Conservation (phyloP, 2,888 invertebrate species). For the Idaea straminata region DNA sequence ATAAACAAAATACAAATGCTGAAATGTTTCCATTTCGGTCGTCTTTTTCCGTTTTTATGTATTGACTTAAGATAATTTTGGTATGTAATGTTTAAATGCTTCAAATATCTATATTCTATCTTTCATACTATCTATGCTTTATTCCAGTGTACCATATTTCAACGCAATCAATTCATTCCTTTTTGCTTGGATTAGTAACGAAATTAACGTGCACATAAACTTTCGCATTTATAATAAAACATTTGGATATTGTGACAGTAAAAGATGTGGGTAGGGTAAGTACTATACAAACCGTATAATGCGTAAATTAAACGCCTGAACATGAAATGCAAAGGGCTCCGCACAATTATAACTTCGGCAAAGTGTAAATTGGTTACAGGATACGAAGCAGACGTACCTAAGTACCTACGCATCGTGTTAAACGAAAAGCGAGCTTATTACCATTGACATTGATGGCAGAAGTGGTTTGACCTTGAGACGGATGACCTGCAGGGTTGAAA, state of each 20-base stretch:
- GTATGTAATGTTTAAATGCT: too few relatives aligned
- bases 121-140: too few relatives aligned
- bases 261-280: not conserved
- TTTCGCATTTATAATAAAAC: not conserved
- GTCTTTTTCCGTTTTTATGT: too few relatives aligned
- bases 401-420: not conserved
- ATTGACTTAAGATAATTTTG: too few relatives aligned
- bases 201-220: not conserved
- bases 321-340: conserved; percentile 1
- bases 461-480: conserved; percentile 61
- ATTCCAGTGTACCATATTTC: too few relatives aligned
- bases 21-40: too few relatives aligned
- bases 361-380: conserved; percentile 49
- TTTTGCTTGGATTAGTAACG: too few relatives aligned
- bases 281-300: not conserved
- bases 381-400: conserved; percentile 57
- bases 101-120: too few relatives aligned
- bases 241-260: not conserved
- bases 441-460: conserved; percentile 42
- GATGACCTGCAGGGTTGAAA: conserved; percentile 47
- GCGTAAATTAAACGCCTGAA: not conserved
- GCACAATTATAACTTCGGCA: conserved; percentile 4
- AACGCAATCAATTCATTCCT: too few relatives aligned
- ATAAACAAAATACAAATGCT: too few relatives aligned
- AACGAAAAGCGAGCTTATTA: conserved; percentile 40